A percentile compares a stretch with the other conserved stretches of the same genome.
Evolutionary conservation across 2,113 vertebrate genomes (phyloP).

Genomic region (Ptychochromis oligacanthus): DNA sequence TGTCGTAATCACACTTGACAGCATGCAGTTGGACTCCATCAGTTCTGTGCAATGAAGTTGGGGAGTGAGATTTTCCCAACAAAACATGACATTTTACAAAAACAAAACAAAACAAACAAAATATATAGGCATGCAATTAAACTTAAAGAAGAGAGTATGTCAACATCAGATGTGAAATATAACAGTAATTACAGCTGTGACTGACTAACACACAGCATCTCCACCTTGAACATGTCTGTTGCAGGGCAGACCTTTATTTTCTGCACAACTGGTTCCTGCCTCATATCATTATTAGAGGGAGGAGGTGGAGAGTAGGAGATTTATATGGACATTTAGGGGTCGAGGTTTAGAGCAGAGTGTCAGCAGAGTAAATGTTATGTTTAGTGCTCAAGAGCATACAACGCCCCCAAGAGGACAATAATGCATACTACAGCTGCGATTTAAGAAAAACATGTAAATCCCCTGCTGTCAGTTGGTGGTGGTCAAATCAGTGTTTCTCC

Average conservation of each 20-base stretch:
- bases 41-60: background rate
- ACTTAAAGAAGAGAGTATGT: background rate
- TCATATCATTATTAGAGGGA: conserved; percentile 37
- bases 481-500: background rate
- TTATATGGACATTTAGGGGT: conserved; percentile 67
- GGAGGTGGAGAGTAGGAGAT: conserved; percentile 49
- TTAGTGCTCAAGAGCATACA: conserved; percentile 24
- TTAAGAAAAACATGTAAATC: background rate
- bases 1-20: conserved; percentile 57
- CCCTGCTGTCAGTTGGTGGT: background rate
- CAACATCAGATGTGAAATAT: background rate
- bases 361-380: conserved; percentile 31
- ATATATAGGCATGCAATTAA: background rate
- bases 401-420: conserved; percentile 36
- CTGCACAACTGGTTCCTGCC: conserved; percentile 47
- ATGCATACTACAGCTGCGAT: conserved; percentile 20
- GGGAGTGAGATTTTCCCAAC: background rate
- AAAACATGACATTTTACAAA: background rate
- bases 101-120: too few relatives aligned
- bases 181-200: conserved; percentile 6
- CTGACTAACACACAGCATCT: background rate
- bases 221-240: conserved; percentile 36
- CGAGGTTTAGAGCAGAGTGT: conserved; percentile 44
- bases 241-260: conserved; percentile 27
- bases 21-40: conserved; percentile 28